A percentile compares a stretch with the other conserved stretches of the same genome.
Evolutionary conservation across 1,140 invertebrate species (phyloP).

Genomic region (Drosophila busckii): DNA sequence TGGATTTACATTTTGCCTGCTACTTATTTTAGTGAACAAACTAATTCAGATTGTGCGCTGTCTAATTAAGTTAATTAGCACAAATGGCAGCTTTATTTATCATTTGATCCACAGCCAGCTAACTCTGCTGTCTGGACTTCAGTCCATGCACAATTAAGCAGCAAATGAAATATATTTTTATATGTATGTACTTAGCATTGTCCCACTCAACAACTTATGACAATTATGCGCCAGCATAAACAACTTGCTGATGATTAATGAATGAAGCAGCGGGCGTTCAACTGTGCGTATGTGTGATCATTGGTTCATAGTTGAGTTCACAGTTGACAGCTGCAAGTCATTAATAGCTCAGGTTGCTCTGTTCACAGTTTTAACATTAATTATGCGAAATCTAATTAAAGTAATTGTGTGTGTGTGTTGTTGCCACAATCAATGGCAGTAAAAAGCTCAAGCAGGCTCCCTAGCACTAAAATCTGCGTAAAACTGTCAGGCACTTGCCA

Average conservation of each 20-base stretch:
- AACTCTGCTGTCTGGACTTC: no score
- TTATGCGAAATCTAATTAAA: conserved; percentile 48
- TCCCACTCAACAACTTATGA: no score
- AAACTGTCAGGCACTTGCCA: conserved; percentile 30
- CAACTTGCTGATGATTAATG: conserved; percentile 77
- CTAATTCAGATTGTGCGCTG: no score
- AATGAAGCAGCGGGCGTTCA: conserved; percentile 25
- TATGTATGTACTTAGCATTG: conserved; percentile 7
- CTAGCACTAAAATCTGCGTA: conserved; percentile 30
- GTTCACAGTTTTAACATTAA: conserved; percentile 20
- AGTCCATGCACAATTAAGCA: conserved; percentile 67
- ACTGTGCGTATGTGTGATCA: neutral
- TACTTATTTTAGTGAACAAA: no score
- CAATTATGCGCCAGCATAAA: conserved; percentile 66
- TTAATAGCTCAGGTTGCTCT: conserved; percentile 38
- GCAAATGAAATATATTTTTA: conserved; percentile 53
- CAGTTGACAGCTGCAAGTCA: conserved; percentile 58
- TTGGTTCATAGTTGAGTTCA: conserved; percentile 45
- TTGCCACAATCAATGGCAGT: conserved; percentile 31
- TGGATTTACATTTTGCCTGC: no score
- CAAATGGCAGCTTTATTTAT: no score
- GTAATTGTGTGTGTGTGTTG: neutral
- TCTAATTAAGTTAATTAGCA: no score
- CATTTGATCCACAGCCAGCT: no score
- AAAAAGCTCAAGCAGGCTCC: neutral